phyloP scores from a whole-genome alignment of 2,888 invertebrate species.

The Oithona nana region DNA sequence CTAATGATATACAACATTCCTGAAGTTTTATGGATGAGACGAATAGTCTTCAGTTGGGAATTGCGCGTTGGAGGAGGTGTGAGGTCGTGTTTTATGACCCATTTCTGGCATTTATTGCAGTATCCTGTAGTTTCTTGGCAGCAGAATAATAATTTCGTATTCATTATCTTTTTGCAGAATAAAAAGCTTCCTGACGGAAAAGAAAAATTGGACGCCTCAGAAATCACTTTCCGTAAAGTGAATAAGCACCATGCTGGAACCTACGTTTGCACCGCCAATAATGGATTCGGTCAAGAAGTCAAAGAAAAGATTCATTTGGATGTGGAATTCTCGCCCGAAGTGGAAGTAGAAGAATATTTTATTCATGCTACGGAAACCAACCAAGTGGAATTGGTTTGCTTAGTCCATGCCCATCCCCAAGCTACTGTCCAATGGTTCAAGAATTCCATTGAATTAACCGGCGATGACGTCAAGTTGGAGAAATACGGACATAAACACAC shows the following conservation, averaged over 20 bases:
- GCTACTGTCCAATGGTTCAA: constrained; percentile 11
- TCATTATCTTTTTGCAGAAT: not conserved
- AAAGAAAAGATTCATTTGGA: constrained; percentile 5
- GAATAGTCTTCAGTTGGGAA: not conserved
- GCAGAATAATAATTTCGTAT: too few species aligned
- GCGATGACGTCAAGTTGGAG: not conserved
- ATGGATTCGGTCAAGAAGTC: constrained; percentile 11
- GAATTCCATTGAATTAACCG: constrained; percentile 5
- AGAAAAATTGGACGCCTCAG: not conserved
- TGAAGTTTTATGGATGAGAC: too few species aligned
- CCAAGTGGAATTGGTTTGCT: constrained; percentile 11
- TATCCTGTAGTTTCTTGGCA: too few species aligned
- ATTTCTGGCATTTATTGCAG: too few species aligned
- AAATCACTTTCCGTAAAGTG: constrained; percentile 2
- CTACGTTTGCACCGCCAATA: constrained; percentile 12
- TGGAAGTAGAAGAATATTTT: constrained; percentile 4
- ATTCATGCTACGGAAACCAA: constrained; percentile 7
- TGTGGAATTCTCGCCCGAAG: constrained; percentile 8
- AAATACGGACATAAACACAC: not conserved
- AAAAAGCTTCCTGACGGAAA: constrained; percentile 14
- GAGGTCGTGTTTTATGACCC: too few species aligned
- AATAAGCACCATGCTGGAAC: constrained; percentile 26
- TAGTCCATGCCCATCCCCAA: constrained; percentile 7
- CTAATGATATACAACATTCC: too few species aligned
- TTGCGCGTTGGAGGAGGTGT: not conserved